Evolutionary conservation across 2,888 invertebrate species (phyloP), one percentile per base, ranked within the genome.

Genomic region (Tryphoninae sp.): DNA sequence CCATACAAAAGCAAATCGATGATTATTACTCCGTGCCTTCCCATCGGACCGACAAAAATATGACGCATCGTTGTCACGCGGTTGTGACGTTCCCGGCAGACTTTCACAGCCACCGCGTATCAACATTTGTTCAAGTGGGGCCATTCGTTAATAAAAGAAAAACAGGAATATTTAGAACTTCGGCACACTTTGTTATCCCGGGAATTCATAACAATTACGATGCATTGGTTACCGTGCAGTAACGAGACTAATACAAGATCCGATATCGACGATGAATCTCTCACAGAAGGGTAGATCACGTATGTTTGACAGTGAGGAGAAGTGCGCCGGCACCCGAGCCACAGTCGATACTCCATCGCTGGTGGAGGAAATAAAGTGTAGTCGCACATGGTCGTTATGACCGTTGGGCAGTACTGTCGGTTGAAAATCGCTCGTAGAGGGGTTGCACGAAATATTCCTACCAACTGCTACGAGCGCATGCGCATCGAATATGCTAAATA

Each of bases 71-170:
- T 49, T 51, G n/a, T 49, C 2, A 49, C 51, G 26, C 33, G 16
- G n/a, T 23, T 42, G 6, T n/a, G 2, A 33, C 33, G 7, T 33
- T 11, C 23, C 8, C 13, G 7, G 8, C 49, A 67, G 7, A 19
- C 19, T 19, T 16, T 64, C 16, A 42, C 45, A 45, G 9, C 42
- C 1, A 6, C 6, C 26, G 33, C 8, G 23, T 2, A 19, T 33
- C 26, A 61, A 51, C 13, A 62, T 61, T 72, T 72, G 13, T 33
- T 33, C 49, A 61, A 62, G 62, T 72, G 33, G 61, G 53, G 33
- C 13, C 2, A n/a, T 8, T 53, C 22, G 51, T 40, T 9, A 13
- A 65, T 23, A n/a, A 49, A 11, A 51, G 11, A 13, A 13, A 51
- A 13, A 33, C 33, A 3, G 6, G 33, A 26, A 59, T 16, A 59